Evolutionary conservation across 92 coral and sea anemone genomes (phyloP), one percentile per base, ranked within the genome.

Genomic region (Siderastrea radians): DNA sequence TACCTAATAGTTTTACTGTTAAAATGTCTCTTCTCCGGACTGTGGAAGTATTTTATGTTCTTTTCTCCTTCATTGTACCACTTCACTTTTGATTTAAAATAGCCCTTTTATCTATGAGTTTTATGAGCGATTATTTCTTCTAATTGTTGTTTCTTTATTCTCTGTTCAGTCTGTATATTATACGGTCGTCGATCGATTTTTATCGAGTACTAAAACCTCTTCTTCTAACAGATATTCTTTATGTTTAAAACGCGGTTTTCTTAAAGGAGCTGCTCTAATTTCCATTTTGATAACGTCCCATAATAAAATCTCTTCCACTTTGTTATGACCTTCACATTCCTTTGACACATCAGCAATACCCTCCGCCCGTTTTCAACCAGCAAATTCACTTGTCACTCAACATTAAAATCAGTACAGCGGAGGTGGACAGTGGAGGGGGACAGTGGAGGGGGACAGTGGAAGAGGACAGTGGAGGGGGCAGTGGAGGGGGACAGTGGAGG

Each of bases 261-360:
- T 63, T 63, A 63, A 14, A n/a, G 38, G 17, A n/a, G 68, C 68
- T 14, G 14, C 38, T 63, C 68, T 63, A 63, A 63, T 63, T 63
- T 63, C n/a, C 68, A 63, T 63, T 63, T 63, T 63, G 68, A 63
- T 63, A n/a, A 63, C 68, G 68, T 63, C 68, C 68, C 38, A 63
- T n/a, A 63, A 19, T 63, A 63, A n/a, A 63, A 63, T 63, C 44
- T 63, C 44, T 2, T 63, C 68, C 3, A 14, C 68, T 63, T 63
- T 67, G 52, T 68, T 53, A 14, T 81, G 52, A 19, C 74, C 74
- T 66, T 68, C 77, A 64, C 51, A 81, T 52, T 81, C 66, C 55
- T 51, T 69, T 15, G 64, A 81, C 62, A 81, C 77, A 48, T 68
- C 19, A 68, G 53, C 68, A 44, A 63, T 63, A 63, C n/a, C n/a